Evolutionary conservation across 2,888 invertebrate species (phyloP), one percentile per base, ranked within the genome.

Genomic region (Elegia similella): DNA sequence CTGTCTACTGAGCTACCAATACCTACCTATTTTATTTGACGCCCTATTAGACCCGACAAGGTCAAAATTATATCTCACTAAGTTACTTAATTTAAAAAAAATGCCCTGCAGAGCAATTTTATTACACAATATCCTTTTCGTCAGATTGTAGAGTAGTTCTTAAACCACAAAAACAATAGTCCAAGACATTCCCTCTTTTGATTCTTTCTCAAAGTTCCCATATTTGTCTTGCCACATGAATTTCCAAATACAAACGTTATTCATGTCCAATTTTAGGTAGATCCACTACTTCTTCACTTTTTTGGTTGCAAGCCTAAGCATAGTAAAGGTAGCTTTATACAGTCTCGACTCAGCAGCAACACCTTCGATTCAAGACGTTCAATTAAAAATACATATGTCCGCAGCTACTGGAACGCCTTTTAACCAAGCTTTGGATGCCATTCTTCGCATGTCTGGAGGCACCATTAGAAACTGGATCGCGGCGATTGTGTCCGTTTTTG

Each of bases 381-480:
- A 38, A 23, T 23, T 23, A 3, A 23, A 23, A 38, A 50, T 38
- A 12, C 38, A 34, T 12, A 50, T 34, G 16, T 16, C 34, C 16
- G 16, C 30, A 32, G 32, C 30, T 10, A 8, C n/a, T 30, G 13
- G 38, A 1, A 47, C 32, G 32, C n/a, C n/a, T n/a, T n/a, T n/a
- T n/a, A n/a, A n/a, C n/a, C n/a, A n/a, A n/a, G n/a, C n/a, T 48
- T 48, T 12, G 1, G 6, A 48, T n/a, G 13, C 48, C 10, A 34
- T 50, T 50, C 50, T 50, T 34, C 50, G 50, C 50, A 50, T 34
- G 16, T 50, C 48, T 50, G 15, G 10, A 50, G 16, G 16, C 17
- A 50, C 34, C 50, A 50, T 82, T 84, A 80, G 84, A 80, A 85
- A 85, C 84, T 85, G 85, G 84, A 83, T 81, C 80, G 74, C 60